phyloP scores from a whole-genome alignment of 2,888 invertebrate species.

The Ectemnius continuus region DNA sequence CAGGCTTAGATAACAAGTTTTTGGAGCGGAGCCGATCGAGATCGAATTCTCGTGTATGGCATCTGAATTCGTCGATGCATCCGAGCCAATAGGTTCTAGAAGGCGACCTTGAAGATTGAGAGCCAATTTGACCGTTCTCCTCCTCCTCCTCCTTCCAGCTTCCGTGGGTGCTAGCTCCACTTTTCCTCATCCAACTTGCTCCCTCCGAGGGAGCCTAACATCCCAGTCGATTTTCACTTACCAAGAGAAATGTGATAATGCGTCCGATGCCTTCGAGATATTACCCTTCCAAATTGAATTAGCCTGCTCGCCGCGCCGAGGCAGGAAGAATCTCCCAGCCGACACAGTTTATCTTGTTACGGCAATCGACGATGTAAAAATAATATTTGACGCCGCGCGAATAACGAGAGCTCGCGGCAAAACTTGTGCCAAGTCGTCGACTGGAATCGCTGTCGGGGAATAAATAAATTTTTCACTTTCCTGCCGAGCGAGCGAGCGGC shows the following conservation, averaged over 20 bases:
- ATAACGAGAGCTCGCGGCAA: too few species aligned
- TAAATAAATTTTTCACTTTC: not conserved
- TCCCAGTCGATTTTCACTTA: slow-evolving; percentile 36
- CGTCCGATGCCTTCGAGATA: slow-evolving; percentile 41
- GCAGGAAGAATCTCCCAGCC: not conserved
- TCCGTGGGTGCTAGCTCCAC: slow-evolving; percentile 8
- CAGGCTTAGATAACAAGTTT: too few species aligned
- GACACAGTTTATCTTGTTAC: too few species aligned
- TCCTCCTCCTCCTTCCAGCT: too few species aligned
- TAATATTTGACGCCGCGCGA: too few species aligned
- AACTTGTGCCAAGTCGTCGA: too few species aligned
- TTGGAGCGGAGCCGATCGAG: too few species aligned
- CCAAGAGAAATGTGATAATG: slow-evolving; percentile 50
- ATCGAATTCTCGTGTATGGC: too few species aligned
- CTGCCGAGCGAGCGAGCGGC: not conserved
- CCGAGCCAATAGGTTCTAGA: not conserved
- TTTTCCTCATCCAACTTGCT: not conserved
- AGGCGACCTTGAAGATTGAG: slow-evolving; percentile 29
- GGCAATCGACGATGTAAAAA: too few species aligned
- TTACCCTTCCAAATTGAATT: slow-evolving; percentile 54
- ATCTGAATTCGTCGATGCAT: too few species aligned
- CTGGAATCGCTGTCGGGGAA: too few species aligned
- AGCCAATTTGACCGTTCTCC: slow-evolving; percentile 34
- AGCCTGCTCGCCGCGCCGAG: slow-evolving; percentile 26
- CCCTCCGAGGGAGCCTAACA: slow-evolving; percentile 10